Percentiles rank a stretch among this genome's conserved stretches.
phyloP scores from a whole-genome alignment of 2,113 vertebrate species.

The Muntiacus reevesi region DNA sequence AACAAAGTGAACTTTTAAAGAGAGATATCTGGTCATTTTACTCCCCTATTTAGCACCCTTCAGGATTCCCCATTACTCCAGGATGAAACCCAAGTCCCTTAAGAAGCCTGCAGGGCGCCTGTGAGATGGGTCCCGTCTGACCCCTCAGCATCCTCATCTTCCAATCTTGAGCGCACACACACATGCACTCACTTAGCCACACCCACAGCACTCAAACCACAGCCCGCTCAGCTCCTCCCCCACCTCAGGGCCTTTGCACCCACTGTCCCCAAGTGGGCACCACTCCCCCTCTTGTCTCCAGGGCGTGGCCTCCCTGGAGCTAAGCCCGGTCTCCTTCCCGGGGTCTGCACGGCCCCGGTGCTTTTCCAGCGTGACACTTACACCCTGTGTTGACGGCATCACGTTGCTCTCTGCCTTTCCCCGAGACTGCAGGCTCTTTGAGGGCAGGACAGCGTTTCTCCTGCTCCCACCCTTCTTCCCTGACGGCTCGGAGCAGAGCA shows the following conservation, averaged over 20 bases:
- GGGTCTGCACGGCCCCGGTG: accelerated
- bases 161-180: background rate
- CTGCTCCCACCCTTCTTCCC: background rate
- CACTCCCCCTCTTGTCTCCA: background rate
- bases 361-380: background rate
- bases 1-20: background rate
- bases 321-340: background rate
- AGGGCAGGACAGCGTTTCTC: background rate
- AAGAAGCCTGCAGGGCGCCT: background rate
- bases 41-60: background rate
- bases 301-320: background rate
- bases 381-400: background rate
- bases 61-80: background rate
- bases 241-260: background rate
- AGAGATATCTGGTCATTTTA: background rate
- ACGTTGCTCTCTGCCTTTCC: background rate
- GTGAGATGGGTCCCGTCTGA: background rate
- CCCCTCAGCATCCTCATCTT: background rate
- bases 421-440: background rate
- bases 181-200: too few relatives aligned
- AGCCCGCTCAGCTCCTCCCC: background rate
- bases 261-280: background rate
- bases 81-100: background rate
- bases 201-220: background rate
- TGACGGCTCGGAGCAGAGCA: background rate